Evolutionary conservation across 2,888 invertebrate genomes (phyloP).

Genomic region (Ptychoptera contaminata): DNA sequence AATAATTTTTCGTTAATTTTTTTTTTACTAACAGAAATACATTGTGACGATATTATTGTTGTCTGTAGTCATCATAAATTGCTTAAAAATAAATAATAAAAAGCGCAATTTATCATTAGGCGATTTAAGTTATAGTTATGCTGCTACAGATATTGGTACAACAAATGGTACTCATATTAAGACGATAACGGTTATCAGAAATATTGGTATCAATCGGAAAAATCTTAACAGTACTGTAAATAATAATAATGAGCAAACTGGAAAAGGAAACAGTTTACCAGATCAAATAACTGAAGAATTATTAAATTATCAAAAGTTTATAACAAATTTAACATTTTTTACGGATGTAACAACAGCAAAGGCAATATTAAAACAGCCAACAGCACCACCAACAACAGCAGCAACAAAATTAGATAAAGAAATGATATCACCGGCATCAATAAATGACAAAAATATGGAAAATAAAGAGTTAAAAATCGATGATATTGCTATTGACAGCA

Average conservation of each 20-base stretch:
- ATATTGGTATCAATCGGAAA: conserved; percentile 13
- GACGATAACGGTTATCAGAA: conserved; percentile 30
- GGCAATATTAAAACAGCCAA: too few relatives aligned
- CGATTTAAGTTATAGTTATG: conserved; percentile 28
- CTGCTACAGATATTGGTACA: conserved; percentile 28
- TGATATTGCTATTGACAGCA: not conserved
- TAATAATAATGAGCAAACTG: too few relatives aligned
- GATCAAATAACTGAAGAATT: too few relatives aligned
- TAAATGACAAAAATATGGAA: not conserved
- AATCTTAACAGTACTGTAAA: not conserved
- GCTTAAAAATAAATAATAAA: not conserved
- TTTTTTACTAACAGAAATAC: too few relatives aligned
- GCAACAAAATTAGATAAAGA: not conserved
- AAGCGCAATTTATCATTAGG: conserved; percentile 8
- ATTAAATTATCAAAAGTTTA: too few relatives aligned
- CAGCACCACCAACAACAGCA: too few relatives aligned
- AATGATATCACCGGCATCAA: not conserved
- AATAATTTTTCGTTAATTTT: too few relatives aligned
- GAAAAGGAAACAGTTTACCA: too few relatives aligned
- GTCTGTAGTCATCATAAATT: too few relatives aligned
- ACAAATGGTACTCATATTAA: conserved; percentile 28
- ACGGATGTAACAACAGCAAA: not conserved
- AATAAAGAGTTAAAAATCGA: not conserved
- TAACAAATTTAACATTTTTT: not conserved
- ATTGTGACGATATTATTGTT: too few relatives aligned